These are phyloP conservation scores for Amblyteles armatorius DNA, from an alignment of 2,888 invertebrate genomes.

Conservation along the genomic window DNA sequence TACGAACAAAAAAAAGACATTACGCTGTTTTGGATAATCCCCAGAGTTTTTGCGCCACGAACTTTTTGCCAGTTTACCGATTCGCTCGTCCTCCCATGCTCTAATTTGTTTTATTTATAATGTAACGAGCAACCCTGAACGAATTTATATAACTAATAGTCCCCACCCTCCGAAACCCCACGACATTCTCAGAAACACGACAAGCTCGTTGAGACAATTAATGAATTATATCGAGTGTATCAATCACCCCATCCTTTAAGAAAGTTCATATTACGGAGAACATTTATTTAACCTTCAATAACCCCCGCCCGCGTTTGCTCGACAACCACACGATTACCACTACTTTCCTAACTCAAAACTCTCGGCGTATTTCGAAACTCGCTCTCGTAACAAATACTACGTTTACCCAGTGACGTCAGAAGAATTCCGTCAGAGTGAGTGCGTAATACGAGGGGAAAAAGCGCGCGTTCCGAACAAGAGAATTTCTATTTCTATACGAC, in stretches of 20 bases:
- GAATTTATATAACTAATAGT: neutral
- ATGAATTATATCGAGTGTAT: constrained; percentile 20
- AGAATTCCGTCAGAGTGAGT: constrained; percentile 25
- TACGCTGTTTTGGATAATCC: neutral
- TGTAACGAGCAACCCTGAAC: constrained; percentile 32
- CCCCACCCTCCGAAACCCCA: neutral
- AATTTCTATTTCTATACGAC: constrained; percentile 70
- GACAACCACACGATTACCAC: neutral
- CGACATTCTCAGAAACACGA: constrained; percentile 4
- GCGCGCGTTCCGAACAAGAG: constrained; percentile 62
- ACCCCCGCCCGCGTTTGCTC: neutral
- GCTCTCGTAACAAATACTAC: constrained; percentile 28
- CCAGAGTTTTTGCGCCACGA: neutral
- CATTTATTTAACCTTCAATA: constrained; percentile 4
- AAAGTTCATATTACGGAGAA: constrained; percentile 15
- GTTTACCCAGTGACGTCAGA: neutral
- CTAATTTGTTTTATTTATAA: constrained; percentile 8
- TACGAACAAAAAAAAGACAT: constrained; percentile 1
- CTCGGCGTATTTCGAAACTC: constrained; percentile 26
- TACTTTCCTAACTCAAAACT: constrained; percentile 34
- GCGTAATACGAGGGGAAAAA: constrained; percentile 58
- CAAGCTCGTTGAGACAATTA: constrained; percentile 6
- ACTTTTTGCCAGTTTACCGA: constrained; percentile 44
- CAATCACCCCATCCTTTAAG: neutral
- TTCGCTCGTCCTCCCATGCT: constrained; percentile 32